Conservation (phyloP, 2,797 vertebrate species). For the Salmo trutta region DNA sequence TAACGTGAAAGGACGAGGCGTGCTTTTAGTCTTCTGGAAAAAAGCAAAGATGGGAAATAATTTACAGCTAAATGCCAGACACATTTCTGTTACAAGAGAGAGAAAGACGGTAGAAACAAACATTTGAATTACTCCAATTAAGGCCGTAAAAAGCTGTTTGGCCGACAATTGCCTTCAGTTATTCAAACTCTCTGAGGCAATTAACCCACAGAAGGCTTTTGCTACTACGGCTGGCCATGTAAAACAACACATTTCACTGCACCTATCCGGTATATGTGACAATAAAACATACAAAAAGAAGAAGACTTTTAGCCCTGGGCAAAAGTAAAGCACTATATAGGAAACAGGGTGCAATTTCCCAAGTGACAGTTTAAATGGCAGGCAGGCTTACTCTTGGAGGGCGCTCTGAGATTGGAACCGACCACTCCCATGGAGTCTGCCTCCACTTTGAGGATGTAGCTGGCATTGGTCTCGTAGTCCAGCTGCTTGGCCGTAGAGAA, state of each 20-base stretch:
- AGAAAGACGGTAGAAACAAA: neutral
- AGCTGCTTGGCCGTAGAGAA: constrained; percentile 83
- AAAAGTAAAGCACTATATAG: neutral
- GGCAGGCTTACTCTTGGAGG: constrained; percentile 88
- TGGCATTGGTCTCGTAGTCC: constrained; percentile 87
- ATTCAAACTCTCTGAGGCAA: neutral
- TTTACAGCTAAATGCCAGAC: neutral
- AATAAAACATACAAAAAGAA: too few relatives aligned
- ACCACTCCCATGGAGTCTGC: constrained; percentile 90
- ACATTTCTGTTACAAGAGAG: neutral
- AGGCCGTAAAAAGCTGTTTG: neutral
- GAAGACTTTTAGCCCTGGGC: neutral
- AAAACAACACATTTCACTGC: too few relatives aligned
- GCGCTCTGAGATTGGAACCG: constrained; percentile 87
- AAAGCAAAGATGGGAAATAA: neutral
- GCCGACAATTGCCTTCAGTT: neutral
- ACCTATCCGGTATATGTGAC: too few relatives aligned
- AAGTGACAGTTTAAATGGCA: neutral
- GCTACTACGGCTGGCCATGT: too few relatives aligned
- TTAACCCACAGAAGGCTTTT: neutral
- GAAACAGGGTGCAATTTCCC: neutral
- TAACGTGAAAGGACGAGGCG: neutral
- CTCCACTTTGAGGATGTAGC: constrained; percentile 86
- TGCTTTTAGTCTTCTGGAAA: neutral
- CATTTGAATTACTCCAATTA: neutral